Conservation (phyloP, 2,113 vertebrate genomes). For the Cichladusa arquata region DNA sequence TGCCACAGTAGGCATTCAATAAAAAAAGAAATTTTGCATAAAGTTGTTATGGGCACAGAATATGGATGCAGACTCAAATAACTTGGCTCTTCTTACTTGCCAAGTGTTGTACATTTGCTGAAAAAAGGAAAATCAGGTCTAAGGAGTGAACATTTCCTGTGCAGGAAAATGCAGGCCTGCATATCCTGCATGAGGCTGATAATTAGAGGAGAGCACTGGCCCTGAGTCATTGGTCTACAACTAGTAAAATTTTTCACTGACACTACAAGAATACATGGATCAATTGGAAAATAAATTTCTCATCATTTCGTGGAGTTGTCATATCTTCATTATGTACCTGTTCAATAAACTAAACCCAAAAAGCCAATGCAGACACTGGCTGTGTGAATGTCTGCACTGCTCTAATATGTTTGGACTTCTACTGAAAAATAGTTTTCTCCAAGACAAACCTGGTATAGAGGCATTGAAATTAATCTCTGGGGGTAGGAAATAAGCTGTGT, state of each 20-base stretch:
- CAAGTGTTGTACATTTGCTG: not conserved
- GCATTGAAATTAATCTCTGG: not conserved
- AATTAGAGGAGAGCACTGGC: not conserved
- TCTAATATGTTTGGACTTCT: not conserved
- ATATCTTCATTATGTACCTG: not conserved
- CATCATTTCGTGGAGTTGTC: not conserved
- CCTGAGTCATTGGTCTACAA: not conserved
- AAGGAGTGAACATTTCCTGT: not conserved
- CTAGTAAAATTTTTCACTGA: not conserved
- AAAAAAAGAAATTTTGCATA: not conserved
- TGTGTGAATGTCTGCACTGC: not conserved
- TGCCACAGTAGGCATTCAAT: not conserved
- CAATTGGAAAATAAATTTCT: not conserved
- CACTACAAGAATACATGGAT: fast-evolving
- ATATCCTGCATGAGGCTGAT: not conserved
- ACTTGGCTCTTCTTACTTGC: not conserved
- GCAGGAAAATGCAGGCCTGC: not conserved
- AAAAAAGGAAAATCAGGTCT: not conserved
- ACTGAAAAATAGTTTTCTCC: not conserved
- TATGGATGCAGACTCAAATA: not conserved
- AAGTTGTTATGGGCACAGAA: not conserved
- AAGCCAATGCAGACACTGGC: not conserved
- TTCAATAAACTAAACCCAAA: not conserved
- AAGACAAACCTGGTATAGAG: not conserved
- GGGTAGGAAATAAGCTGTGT: not conserved